phyloP scores from a whole-genome alignment of 53 echinoderm and acorn worm species.

The Patiria pectinifera region DNA sequence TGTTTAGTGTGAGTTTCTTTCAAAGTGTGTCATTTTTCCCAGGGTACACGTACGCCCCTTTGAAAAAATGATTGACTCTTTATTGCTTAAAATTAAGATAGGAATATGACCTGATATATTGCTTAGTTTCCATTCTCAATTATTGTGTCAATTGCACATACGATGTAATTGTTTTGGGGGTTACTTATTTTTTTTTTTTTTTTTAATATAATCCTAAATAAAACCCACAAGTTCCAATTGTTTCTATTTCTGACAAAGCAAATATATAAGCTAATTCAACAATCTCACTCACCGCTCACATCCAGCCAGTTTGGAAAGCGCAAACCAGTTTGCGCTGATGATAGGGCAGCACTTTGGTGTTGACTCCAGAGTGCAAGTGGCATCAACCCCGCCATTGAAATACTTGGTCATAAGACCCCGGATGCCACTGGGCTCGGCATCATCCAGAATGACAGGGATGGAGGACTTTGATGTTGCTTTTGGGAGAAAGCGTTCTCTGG shows the following conservation, averaged over 20 bases:
- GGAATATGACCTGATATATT: no score
- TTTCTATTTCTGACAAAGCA: background rate
- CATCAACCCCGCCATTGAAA: constrained; percentile 5
- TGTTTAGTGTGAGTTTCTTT: no score
- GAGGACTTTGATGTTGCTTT: background rate
- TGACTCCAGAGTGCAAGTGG: background rate
- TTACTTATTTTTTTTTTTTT: no score
- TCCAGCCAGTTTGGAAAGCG: background rate
- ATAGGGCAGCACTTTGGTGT: constrained; percentile 7
- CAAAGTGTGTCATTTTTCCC: no score
- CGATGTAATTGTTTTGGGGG: no score
- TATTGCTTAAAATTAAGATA: no score
- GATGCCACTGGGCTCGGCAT: background rate
- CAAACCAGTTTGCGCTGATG: constrained; percentile 7
- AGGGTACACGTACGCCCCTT: no score
- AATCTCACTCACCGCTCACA: background rate
- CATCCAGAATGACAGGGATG: constrained; percentile 8
- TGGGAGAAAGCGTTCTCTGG: background rate
- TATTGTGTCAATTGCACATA: no score
- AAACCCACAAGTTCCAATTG: no score
- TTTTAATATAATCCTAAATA: no score
- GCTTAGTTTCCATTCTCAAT: no score
- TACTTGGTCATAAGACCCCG: constrained; percentile 7
- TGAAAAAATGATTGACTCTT: no score
- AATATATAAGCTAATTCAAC: background rate